A percentile compares a stretch with the other conserved stretches of the same genome.
These are phyloP conservation scores for Diplodus sargus DNA, from an alignment of 2,797 vertebrate species.

Conservation along the genomic window DNA sequence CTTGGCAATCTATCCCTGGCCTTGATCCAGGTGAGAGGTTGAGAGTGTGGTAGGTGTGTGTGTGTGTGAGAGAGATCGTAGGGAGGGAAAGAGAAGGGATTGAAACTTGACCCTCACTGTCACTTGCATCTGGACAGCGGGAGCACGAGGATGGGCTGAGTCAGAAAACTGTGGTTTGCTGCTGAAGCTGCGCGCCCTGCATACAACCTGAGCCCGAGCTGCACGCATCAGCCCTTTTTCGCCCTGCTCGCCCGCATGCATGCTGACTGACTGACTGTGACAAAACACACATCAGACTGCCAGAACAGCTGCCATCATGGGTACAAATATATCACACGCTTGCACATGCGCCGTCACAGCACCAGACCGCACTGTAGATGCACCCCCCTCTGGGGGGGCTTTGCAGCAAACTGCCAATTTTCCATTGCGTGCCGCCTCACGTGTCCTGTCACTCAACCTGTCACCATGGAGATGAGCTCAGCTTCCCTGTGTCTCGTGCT, in stretches of 20 bases:
- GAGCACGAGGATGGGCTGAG: constrained; percentile 58
- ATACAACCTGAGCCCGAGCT: constrained; percentile 52
- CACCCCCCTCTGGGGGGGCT: constrained; percentile 45
- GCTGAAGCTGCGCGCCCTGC: constrained; percentile 60
- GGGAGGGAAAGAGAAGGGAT: constrained; percentile 26
- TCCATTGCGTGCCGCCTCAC: constrained; percentile 65
- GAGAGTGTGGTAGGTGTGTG: background rate
- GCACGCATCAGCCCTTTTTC: constrained; percentile 64
- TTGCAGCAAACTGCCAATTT: constrained; percentile 77
- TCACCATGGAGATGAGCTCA: constrained; percentile 80
- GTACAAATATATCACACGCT: background rate
- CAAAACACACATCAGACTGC: constrained; percentile 28
- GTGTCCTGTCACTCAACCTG: constrained; percentile 77
- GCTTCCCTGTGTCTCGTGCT: constrained; percentile 62
- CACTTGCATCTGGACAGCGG: constrained; percentile 58
- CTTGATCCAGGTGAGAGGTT: background rate
- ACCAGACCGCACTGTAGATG: constrained; percentile 29
- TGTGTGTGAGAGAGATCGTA: constrained; percentile 6
- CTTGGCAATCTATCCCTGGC: background rate
- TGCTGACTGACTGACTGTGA: constrained; percentile 19
- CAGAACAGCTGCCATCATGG: constrained; percentile 14
- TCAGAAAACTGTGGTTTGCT: constrained; percentile 58
- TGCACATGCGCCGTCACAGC: constrained; percentile 19
- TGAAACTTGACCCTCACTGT: constrained; percentile 60
- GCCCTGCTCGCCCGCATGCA: constrained; percentile 20